A percentile compares a stretch with the other conserved stretches of the same genome.
Conservation (phyloP, 2,797 vertebrate genomes). For the Dromococcyx pavoninus region DNA sequence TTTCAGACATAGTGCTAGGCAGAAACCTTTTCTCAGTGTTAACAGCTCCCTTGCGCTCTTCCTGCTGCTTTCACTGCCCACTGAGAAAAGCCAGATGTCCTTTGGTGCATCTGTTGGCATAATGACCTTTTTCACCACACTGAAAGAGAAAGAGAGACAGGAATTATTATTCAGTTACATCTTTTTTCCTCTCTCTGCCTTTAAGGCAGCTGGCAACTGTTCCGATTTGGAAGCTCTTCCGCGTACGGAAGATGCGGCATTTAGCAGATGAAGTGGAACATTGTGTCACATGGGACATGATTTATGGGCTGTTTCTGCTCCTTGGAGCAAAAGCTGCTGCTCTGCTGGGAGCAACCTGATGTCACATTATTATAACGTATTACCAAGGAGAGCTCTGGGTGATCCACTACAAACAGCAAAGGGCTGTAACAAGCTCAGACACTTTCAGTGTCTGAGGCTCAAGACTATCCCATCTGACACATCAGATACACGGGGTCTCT, state of each 20-base stretch:
- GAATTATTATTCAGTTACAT: not conserved
- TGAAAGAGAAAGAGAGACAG: conserved; percentile 59
- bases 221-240: not conserved
- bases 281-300: not conserved
- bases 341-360: not conserved
- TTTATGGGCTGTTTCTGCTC: not conserved
- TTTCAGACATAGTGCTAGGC: conserved; percentile 47
- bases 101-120: conserved; percentile 99
- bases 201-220: not conserved
- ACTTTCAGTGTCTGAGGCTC: not conserved
- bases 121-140: conserved; percentile 99
- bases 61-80: conserved; percentile 83
- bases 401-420: accelerated
- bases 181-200: not conserved
- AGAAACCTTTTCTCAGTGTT: conserved; percentile 38
- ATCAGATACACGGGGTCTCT: not conserved
- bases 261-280: not conserved
- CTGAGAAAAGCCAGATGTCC: conserved; percentile 98
- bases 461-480: not conserved
- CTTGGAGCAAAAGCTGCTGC: not conserved
- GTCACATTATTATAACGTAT: accelerated
- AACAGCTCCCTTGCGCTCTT: conserved; percentile 42
- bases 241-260: not conserved
- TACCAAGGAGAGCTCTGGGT: not conserved
- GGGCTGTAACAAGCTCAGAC: not conserved